A percentile compares a stretch with the other conserved stretches of the same genome.
These are phyloP conservation scores for Choristoneura rosaceana DNA, from an alignment of 2,888 invertebrate species.

Conservation along the genomic window DNA sequence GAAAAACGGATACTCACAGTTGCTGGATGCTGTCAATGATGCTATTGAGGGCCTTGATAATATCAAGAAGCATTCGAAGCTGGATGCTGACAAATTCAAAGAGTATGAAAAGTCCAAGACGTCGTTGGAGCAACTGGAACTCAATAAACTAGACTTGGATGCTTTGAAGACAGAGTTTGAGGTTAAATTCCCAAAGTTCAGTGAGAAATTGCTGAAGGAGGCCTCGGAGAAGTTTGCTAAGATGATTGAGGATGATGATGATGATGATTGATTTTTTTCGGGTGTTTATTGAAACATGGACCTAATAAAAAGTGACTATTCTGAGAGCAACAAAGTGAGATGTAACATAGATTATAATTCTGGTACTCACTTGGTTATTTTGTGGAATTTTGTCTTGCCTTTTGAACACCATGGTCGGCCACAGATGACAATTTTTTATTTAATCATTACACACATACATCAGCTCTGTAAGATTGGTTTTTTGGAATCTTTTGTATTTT, in stretches of 20 bases:
- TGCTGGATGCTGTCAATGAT: slow-evolving; percentile 74
- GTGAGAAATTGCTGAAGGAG: slow-evolving; percentile 69
- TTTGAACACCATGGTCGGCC: too few species aligned
- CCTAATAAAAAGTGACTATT: too few species aligned
- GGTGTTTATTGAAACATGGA: background rate
- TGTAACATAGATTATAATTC: too few species aligned
- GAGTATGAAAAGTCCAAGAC: slow-evolving; percentile 62
- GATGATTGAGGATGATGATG: slow-evolving; percentile 61
- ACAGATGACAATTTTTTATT: too few species aligned
- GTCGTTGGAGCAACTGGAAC: slow-evolving; percentile 59
- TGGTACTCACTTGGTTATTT: too few species aligned
- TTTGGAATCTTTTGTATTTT: too few species aligned
- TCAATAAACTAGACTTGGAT: slow-evolving; percentile 64
- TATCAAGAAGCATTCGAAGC: slow-evolving; percentile 71
- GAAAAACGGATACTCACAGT: slow-evolving; percentile 67
- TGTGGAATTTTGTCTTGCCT: too few species aligned
- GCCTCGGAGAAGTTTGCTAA: slow-evolving; percentile 66
- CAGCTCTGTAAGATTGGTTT: too few species aligned
- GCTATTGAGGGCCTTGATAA: slow-evolving; percentile 71
- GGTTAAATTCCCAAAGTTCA: slow-evolving; percentile 67
- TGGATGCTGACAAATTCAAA: slow-evolving; percentile 65
- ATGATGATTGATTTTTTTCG: slow-evolving; percentile 32
- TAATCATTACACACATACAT: too few species aligned
- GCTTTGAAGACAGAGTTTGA: slow-evolving; percentile 67
- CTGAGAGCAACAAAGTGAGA: too few species aligned